A percentile compares a stretch with the other conserved stretches of the same genome.
Conservation (phyloP, 2,888 invertebrate genomes). For the Cephus pulcher region DNA sequence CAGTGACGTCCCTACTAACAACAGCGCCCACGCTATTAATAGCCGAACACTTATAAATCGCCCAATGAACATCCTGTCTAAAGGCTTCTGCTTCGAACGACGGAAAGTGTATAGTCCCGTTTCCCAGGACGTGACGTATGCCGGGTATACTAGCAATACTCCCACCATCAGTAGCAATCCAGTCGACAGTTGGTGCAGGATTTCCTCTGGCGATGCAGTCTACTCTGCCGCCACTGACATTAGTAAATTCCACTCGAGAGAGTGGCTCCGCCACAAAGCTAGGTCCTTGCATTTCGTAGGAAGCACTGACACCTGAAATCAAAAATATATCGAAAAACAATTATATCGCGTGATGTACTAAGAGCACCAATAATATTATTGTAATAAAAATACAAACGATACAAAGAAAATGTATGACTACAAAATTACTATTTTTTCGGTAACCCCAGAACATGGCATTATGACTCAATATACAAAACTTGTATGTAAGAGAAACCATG, state of each 20-base stretch:
- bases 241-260: constrained; percentile 70
- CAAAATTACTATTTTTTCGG: no score
- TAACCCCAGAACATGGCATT: no score
- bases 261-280: constrained; percentile 70
- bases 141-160: constrained; percentile 69
- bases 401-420: no score
- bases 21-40: constrained; percentile 69
- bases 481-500: no score
- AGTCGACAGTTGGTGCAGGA: constrained; percentile 70
- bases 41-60: constrained; percentile 69
- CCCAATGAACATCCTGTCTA: constrained; percentile 72
- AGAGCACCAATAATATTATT: no score
- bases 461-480: no score
- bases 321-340: neutral
- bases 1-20: constrained; percentile 69
- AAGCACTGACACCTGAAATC: constrained; percentile 61
- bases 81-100: constrained; percentile 71
- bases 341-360: no score
- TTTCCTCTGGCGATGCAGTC: constrained; percentile 71
- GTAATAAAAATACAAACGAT: no score
- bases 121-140: constrained; percentile 69
- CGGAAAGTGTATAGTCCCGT: constrained; percentile 70
- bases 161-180: constrained; percentile 70
- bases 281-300: constrained; percentile 71
- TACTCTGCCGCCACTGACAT: constrained; percentile 68